These are phyloP conservation scores for Calliopum simillimum DNA, from an alignment of 2,888 invertebrate species.

Conservation along the genomic window DNA sequence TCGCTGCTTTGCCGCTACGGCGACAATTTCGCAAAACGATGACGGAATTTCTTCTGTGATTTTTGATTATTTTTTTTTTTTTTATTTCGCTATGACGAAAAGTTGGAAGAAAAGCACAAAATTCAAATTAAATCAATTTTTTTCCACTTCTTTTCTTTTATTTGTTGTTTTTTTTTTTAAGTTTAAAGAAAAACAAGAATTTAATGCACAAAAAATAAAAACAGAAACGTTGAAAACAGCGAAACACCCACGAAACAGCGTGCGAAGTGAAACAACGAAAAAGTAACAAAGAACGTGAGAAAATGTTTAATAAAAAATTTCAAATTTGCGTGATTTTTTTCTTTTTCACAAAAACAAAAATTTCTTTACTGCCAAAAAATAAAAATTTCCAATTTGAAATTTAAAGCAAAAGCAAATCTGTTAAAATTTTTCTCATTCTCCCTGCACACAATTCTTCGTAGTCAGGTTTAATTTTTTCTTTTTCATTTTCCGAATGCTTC, in stretches of 20 bases:
- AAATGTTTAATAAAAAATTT: conserved; percentile 39
- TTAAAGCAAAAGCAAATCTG: conserved; percentile 35
- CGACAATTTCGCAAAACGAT: conserved; percentile 43
- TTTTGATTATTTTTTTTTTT: conserved; percentile 24
- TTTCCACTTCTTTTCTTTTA: conserved; percentile 23
- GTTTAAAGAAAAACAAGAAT: conserved; percentile 24
- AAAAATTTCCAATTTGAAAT: conserved; percentile 33
- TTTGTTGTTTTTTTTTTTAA: conserved; percentile 29
- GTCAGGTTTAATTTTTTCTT: background rate
- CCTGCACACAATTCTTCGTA: background rate
- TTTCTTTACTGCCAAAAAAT: conserved; percentile 10
- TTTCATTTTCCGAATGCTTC: background rate
- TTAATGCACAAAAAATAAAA: conserved; percentile 15
- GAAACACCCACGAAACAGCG: conserved; percentile 39
- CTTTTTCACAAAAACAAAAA: conserved; percentile 34
- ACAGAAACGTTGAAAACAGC: background rate
- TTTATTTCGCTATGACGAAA: conserved; percentile 29
- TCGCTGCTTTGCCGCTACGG: conserved; percentile 39
- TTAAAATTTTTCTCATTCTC: conserved; percentile 23
- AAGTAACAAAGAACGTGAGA: conserved; percentile 36
- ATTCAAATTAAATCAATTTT: background rate
- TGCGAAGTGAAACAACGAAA: conserved; percentile 17
- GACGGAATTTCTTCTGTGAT: conserved; percentile 35
- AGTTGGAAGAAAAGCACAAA: background rate
- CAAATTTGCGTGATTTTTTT: conserved; percentile 37